Conservation (phyloP, 2,113 vertebrate species). For the Bolborhynchus lineola region DNA sequence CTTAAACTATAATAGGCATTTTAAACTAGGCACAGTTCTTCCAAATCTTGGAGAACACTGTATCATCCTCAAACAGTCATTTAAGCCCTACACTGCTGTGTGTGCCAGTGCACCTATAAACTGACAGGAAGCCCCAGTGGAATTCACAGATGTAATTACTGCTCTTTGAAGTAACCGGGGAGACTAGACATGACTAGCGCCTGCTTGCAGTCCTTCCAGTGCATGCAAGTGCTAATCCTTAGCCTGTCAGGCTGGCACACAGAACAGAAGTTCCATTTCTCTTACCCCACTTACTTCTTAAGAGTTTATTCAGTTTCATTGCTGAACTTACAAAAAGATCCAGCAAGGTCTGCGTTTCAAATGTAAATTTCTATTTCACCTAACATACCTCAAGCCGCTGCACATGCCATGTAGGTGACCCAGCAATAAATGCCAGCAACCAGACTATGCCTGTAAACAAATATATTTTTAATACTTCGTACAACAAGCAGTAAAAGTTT, state of each 20-base stretch:
- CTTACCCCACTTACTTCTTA: not conserved
- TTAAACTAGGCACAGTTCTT: not conserved
- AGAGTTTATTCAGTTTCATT: not conserved
- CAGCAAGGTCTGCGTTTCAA: not conserved
- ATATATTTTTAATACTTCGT: not conserved
- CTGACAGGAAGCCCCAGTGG: not conserved
- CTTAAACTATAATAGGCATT: not conserved
- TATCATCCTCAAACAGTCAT: not conserved
- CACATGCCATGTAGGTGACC: conserved; percentile 76
- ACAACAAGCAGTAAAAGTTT: not conserved
- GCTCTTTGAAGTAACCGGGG: not conserved
- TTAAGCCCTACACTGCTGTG: not conserved
- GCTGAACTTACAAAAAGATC: not conserved
- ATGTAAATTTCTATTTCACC: not conserved
- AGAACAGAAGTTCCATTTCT: not conserved
- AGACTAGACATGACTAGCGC: not conserved
- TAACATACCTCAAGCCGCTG: conserved; percentile 75
- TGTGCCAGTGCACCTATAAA: not conserved
- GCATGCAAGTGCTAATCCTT: not conserved
- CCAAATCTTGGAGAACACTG: not conserved
- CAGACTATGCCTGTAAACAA: conserved; percentile 73
- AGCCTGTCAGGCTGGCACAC: not conserved
- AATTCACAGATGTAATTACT: not conserved
- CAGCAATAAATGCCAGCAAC: conserved; percentile 73
- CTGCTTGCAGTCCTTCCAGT: not conserved